A percentile compares a stretch with the other conserved stretches of the same genome.
These are phyloP conservation scores for Tragopan temminckii DNA, from an alignment of 2,797 vertebrate species.

Conservation along the genomic window DNA sequence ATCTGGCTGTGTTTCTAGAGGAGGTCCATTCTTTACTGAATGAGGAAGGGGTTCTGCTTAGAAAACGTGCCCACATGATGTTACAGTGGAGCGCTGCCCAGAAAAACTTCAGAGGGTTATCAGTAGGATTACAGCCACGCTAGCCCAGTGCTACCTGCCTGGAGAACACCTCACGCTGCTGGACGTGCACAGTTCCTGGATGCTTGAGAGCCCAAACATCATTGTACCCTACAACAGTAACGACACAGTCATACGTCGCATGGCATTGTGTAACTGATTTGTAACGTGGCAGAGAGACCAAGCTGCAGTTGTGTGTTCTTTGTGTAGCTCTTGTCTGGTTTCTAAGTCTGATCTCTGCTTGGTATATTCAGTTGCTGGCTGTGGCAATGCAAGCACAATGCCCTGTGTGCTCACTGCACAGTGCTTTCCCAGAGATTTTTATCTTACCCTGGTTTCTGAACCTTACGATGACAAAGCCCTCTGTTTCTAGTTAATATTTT, in stretches of 20 bases:
- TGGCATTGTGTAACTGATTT: background rate
- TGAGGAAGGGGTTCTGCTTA: background rate
- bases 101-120: background rate
- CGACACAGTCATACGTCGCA: fast-evolving
- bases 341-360: background rate
- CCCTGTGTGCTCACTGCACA: background rate
- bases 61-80: background rate
- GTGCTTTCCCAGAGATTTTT: background rate
- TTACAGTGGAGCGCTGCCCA: background rate
- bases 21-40: background rate
- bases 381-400: background rate
- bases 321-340: fast-evolving
- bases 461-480: background rate
- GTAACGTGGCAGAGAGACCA: background rate
- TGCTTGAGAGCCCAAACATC: background rate
- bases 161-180: background rate
- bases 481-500: background rate
- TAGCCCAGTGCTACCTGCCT: background rate
- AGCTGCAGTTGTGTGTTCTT: background rate
- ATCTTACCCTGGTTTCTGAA: background rate
- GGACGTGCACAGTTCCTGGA: background rate
- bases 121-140: background rate
- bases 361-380: background rate
- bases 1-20: background rate
- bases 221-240: background rate